Evolutionary conservation across 2,113 vertebrate genomes (phyloP), one percentile per base, ranked within the genome.

Genomic region (Forbesichthys papilliferus): DNA sequence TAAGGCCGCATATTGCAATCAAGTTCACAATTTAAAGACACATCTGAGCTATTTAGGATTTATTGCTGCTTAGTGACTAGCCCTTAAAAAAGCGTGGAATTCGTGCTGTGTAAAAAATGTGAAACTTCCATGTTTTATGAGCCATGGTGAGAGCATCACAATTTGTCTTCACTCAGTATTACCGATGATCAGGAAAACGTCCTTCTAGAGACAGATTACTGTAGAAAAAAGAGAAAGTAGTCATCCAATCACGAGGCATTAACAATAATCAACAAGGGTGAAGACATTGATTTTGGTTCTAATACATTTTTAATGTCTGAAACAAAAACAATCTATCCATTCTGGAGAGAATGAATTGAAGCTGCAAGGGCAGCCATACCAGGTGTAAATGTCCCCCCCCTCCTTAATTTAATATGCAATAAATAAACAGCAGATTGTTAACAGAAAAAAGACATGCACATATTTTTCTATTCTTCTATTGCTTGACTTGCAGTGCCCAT

Each of bases 401-500:
- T 12, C 11, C 11, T n/a, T 46, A 68, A 46, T 20, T 47, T 20
- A n/a, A 64, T 67, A 66, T 5, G 13, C 69, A 77, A 62, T 18
- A 46, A 53, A 67, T n/a, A 56, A 68, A 42, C 48, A 68, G 27
- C 13, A 36, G 47, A 33, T 52, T 47, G 9, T 53, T 62, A 46
- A 69, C n/a, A 64, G 49, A 18, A 64, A 76, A 51, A 9, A 14
- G n/a, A 54, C 52, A 54, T 14, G 52, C 13, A 54, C 13, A 16
- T 54, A 27, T 27, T 27, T 27, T 27, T 27, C 20, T 27, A 2
- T 27, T 27, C 27, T 36, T 34, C 49, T 13, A 14, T 49, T 36
- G 42, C 53, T 42, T 59, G 51, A 5, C 34, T 52, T 56, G 51
- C 59, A 64, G 71, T 71, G 64, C 73, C 67, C 69, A 69, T 70